Evolutionary conservation across 2,888 invertebrate species (phyloP).

Genomic region (Pecten maximus): DNA sequence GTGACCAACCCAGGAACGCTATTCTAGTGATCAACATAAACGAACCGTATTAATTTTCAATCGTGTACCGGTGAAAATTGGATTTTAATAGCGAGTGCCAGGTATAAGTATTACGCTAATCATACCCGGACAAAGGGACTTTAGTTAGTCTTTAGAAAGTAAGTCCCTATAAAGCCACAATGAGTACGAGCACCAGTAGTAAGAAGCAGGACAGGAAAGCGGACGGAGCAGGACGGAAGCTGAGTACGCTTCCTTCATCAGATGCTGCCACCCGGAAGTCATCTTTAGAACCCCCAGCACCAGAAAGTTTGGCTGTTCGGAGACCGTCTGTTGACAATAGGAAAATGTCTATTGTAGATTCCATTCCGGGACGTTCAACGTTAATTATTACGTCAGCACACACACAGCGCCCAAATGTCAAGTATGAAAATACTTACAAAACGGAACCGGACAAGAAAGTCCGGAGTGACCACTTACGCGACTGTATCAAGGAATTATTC

Average conservation of each 20-base stretch:
- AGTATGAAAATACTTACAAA: slow-evolving; percentile 75
- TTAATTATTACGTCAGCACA: slow-evolving; percentile 64
- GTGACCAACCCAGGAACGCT: not conserved
- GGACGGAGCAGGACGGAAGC: slow-evolving; percentile 12
- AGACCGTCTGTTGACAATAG: slow-evolving; percentile 56
- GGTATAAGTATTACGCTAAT: slow-evolving; percentile 25
- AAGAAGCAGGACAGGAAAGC: slow-evolving; percentile 3
- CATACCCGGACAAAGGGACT: not conserved
- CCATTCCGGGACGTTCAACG: slow-evolving; percentile 60
- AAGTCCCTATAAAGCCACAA: not conserved
- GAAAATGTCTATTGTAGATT: slow-evolving; percentile 63
- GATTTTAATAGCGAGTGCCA: slow-evolving; percentile 22
- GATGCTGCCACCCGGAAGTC: slow-evolving; percentile 37
- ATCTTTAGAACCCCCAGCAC: slow-evolving; percentile 46
- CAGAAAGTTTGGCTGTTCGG: slow-evolving; percentile 39
- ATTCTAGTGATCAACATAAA: not conserved
- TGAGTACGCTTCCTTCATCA: slow-evolving; percentile 2
- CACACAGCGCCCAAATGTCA: slow-evolving; percentile 59
- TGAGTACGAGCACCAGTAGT: slow-evolving; percentile 25
- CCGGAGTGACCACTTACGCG: slow-evolving; percentile 61
- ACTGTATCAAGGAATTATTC: slow-evolving; percentile 66
- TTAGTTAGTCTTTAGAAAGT: slow-evolving; percentile 1
- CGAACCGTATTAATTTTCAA: slow-evolving; percentile 25
- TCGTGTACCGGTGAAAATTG: slow-evolving; percentile 33
- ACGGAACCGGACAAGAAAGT: slow-evolving; percentile 68